Conservation (phyloP, 2,888 invertebrate genomes). For the Lasioglossum calceatum region DNA sequence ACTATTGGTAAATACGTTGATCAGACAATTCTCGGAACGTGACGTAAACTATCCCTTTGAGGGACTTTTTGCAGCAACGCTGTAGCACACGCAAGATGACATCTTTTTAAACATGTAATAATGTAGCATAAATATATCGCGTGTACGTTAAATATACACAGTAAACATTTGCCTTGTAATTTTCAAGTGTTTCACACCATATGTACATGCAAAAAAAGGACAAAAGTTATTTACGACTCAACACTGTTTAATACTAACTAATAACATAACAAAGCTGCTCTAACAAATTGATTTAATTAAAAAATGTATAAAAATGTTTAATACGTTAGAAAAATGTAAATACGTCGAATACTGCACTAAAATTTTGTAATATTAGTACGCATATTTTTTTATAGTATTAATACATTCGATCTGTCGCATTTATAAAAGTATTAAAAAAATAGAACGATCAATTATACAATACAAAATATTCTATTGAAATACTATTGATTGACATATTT, state of each 20-base stretch:
- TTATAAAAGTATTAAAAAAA: constrained; percentile 46
- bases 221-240: not conserved
- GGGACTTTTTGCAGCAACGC: not conserved
- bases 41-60: not conserved
- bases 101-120: constrained; percentile 2
- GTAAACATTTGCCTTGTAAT: not conserved
- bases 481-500: constrained; percentile 31
- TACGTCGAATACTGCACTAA: constrained; percentile 32
- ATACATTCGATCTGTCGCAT: constrained; percentile 25
- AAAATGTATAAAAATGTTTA: constrained; percentile 68
- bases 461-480: constrained; percentile 37
- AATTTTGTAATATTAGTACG: constrained; percentile 39
- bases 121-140: not conserved
- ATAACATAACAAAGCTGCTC: constrained; percentile 45
- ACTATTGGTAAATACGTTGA: not conserved
- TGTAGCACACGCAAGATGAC: not conserved
- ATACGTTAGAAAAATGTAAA: constrained; percentile 32
- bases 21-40: not conserved
- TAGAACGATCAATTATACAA: constrained; percentile 42
- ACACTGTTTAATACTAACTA: constrained; percentile 24
- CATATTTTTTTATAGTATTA: constrained; percentile 30
- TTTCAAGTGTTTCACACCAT: not conserved
- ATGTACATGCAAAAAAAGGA: not conserved
- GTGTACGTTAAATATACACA: not conserved
- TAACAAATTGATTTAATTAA: constrained; percentile 70